A percentile compares a stretch with the other conserved stretches of the same genome.
Conservation (phyloP, 2,113 vertebrate genomes). For the Pterocles orientalis region DNA sequence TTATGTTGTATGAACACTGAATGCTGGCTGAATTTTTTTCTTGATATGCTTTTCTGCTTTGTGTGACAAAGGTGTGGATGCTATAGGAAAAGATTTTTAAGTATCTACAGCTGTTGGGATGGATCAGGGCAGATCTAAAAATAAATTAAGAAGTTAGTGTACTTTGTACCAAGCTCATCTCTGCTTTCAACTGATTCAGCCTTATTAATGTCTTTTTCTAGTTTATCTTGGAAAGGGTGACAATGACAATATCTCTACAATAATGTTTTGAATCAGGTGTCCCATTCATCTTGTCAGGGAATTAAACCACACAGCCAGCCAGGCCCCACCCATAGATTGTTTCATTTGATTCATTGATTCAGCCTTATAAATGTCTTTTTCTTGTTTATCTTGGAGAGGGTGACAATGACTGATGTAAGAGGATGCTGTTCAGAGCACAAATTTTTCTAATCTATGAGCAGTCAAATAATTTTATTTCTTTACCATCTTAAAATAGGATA, state of each 20-base stretch:
- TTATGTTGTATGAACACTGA: background rate
- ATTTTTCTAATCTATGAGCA: background rate
- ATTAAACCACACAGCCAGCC: too few relatives aligned
- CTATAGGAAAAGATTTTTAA: slow-evolving; percentile 49
- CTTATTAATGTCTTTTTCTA: background rate
- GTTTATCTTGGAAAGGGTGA: background rate
- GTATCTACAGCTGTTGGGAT: slow-evolving; percentile 64
- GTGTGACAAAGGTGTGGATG: background rate
- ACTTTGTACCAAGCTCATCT: slow-evolving; percentile 33
- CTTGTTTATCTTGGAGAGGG: background rate
- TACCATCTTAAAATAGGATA: background rate
- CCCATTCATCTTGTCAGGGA: too few relatives aligned
- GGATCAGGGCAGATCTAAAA: slow-evolving; percentile 2
- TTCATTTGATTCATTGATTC: too few relatives aligned
- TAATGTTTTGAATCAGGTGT: too few relatives aligned
- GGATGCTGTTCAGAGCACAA: background rate
- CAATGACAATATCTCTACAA: background rate
- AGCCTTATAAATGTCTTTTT: background rate
- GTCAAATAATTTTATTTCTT: background rate
- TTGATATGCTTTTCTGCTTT: background rate
- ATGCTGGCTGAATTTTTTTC: slow-evolving; percentile 2
- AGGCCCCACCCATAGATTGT: too few relatives aligned
- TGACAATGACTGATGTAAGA: slow-evolving; percentile 20
- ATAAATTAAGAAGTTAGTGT: background rate
- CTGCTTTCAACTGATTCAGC: slow-evolving; percentile 26